These are phyloP conservation scores for Muscicapa adusta DNA, from an alignment of 2,113 vertebrate species.

Conservation along the genomic window DNA sequence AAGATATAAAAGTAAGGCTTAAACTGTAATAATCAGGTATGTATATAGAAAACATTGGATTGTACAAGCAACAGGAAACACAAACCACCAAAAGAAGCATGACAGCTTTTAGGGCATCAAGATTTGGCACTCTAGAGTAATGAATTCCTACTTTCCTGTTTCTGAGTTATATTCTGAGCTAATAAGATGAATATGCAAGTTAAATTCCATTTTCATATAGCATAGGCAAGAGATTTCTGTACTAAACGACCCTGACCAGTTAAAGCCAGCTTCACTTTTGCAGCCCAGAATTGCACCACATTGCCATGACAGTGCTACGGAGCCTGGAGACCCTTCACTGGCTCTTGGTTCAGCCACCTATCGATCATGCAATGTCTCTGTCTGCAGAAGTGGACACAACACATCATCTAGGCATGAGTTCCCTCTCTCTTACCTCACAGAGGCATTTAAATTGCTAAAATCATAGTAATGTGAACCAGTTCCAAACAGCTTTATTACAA, in stretches of 20 bases:
- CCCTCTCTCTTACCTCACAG: not conserved
- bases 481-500: not conserved
- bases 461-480: not conserved
- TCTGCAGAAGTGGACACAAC: not conserved
- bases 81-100: not conserved
- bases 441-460: not conserved
- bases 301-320: accelerated
- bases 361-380: accelerated
- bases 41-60: not conserved
- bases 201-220: not conserved
- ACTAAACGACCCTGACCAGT: not conserved
- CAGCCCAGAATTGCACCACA: not conserved
- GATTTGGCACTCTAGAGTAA: not conserved
- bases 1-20: not conserved
- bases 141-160: not conserved
- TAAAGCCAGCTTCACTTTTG: not conserved
- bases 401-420: not conserved
- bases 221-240: not conserved
- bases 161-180: not conserved
- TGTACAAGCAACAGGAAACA: not conserved
- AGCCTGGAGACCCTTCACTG: not conserved
- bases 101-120: not conserved
- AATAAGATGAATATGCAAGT: not conserved
- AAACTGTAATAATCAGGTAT: not conserved
- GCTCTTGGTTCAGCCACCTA: not conserved